Conservation (phyloP, 2,797 vertebrate species). For the Gambelia wislizenii region DNA sequence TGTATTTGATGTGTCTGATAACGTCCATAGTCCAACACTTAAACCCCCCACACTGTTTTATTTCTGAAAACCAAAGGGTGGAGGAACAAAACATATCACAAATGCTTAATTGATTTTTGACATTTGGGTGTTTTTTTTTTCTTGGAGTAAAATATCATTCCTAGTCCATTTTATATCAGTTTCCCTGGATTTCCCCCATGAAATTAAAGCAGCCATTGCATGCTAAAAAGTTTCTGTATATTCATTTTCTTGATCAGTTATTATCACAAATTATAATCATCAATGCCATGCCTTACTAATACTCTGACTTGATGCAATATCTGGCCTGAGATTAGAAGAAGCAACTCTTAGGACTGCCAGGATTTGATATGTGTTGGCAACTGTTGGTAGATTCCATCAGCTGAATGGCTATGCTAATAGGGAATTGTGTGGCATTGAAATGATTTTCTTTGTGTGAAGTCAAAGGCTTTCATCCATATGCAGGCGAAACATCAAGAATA, state of each 20-base stretch:
- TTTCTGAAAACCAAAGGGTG: background rate
- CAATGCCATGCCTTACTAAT: background rate
- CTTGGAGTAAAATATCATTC: background rate
- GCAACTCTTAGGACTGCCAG: background rate
- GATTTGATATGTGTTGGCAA: background rate
- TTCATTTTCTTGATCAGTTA: background rate
- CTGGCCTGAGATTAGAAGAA: background rate
- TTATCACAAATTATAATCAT: background rate
- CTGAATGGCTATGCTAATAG: background rate
- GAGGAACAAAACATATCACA: background rate
- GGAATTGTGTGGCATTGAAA: background rate
- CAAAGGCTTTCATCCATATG: no score
- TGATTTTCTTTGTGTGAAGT: background rate
- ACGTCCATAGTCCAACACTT: no score
- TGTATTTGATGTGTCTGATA: no score
- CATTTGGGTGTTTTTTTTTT: background rate
- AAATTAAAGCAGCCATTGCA: background rate
- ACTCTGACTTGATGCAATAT: background rate
- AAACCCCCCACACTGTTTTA: background rate
- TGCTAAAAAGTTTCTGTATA: background rate
- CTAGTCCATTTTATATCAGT: background rate
- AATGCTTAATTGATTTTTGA: background rate
- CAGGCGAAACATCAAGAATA: no score
- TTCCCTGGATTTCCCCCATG: background rate
- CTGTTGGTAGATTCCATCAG: background rate